Evolutionary conservation across 2,888 invertebrate species (phyloP), one percentile per base, ranked within the genome.

Genomic region (Drosophila mayaguana): DNA sequence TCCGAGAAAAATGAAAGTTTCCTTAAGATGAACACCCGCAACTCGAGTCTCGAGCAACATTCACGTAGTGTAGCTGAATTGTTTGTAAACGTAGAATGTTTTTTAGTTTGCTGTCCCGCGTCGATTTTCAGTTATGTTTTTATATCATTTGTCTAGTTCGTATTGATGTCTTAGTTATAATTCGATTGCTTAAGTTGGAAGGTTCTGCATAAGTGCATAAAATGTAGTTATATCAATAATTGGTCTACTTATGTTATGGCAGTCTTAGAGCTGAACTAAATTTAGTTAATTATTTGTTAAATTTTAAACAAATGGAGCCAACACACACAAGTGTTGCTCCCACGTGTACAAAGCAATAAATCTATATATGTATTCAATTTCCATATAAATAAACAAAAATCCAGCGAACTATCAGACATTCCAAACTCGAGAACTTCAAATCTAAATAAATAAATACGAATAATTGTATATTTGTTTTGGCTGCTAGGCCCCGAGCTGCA

Each of bases 51-150:
- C 28, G 28, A 28, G 28, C 25, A 50, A 65, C 57, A 64, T 64
- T 67, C 63, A 73, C 63, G 88, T 88, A 89, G 90, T 74, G 80
- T 86, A 86, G 90, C 83, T 77, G 76, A 86, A 89, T 77, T 81
- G 71, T 54, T 67, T 71, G 63, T 81, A 73, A 62, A 32, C 32
- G 28, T 28, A 28, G 1, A 9, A 11, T 11, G 32, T 32, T 32
- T 32, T 32, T 32, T 32, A 32, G 43, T 51, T 22, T 20, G 36
- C n/a, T 32, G 45, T 22, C 32, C 32, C 32, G 32, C 32, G 32
- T 32, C 32, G 11, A 32, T 32, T 9, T 32, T 18, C 12, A 42
- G 59, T 72, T 72, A 34, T 45, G 50, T 60, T 63, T 63, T 66
- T 45, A n/a, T 48, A 34, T 68, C 3, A 51, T 59, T 59, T 63